Base-by-base conservation (phyloP, 2,113 vertebrate species). In the Lamprotornis superbus region DNA sequence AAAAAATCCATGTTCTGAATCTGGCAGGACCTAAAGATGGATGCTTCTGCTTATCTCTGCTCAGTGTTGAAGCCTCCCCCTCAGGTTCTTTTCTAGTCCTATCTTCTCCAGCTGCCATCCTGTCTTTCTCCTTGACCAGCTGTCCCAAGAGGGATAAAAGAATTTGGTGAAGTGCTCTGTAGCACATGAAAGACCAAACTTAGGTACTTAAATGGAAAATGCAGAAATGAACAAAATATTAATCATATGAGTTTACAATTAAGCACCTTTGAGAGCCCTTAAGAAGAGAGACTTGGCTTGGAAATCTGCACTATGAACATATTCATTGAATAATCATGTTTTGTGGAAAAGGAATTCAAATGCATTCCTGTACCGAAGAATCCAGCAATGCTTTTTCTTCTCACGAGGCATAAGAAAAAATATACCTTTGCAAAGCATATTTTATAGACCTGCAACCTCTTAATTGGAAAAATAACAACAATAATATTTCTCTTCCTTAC, bases 201-300 rank as follows among this genome's bases (percentile, higher is more conserved):
- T 89, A 60, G 33, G 65, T 71, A 79, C 49, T 95, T 87, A 76
- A 79, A 87, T 61, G 25, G 27, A 89, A 94, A 95, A 91, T 82
- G 63, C 53, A 96, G 87, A 95, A 91, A 95, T 77, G 57, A 95
- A 80, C 80, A 95, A 95, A 95, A 91, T 93, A 91, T 76, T 96
- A 94, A 93, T 95, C 77, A 89, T 64, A 76, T 35, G 55, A 93
- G 30, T 87, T 95, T 95, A 79, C 44, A 79, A 70, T 76, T 95
- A 94, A 93, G 91, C 44, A 85, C 78, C 81, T 93, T 87, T 80
- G 91, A 95, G 87, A 95, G 81, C 46, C 46, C 89, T 96, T 91
- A 71, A 95, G 91, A 84, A 87, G 86, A 92, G 77, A 91, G 28
- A 76, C 70, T 90, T 95, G 95, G 81, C 84, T 95, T 91, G 46